A percentile compares a stretch with the other conserved stretches of the same genome.
Evolutionary conservation across 2,888 invertebrate genomes (phyloP).

Genomic region (Drosophila pegasa): DNA sequence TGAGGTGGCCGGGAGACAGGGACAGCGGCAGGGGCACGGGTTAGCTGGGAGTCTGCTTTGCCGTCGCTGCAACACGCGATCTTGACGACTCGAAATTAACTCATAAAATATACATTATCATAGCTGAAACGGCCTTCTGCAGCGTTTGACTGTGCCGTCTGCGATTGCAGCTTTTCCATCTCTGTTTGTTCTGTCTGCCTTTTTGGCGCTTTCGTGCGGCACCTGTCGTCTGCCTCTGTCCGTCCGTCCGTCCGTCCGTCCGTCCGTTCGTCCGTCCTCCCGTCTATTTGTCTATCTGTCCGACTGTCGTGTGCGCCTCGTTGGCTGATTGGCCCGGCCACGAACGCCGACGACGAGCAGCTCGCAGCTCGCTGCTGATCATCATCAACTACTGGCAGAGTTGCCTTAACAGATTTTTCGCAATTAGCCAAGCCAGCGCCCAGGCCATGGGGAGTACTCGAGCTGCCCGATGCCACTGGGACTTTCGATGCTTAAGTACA

Average conservation of each 20-base stretch:
- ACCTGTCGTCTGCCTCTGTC: constrained; percentile 67
- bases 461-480: constrained; percentile 35
- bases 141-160: constrained; percentile 17
- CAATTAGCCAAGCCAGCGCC: constrained; percentile 66
- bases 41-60: constrained; percentile 24
- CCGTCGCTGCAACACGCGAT: constrained; percentile 75
- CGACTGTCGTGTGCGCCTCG: constrained; percentile 30
- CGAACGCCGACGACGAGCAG: neutral
- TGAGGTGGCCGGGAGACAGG: constrained; percentile 60
- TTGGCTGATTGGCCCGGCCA: constrained; percentile 67
- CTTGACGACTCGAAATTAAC: constrained; percentile 70
- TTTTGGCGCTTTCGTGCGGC: constrained; percentile 79
- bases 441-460: constrained; percentile 55
- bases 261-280: constrained; percentile 9
- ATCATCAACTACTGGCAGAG: constrained; percentile 64
- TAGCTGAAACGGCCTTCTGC: constrained; percentile 53
- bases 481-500: constrained; percentile 46
- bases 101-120: constrained; percentile 81
- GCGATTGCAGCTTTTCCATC: constrained; percentile 31
- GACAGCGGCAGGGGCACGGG: constrained; percentile 6
- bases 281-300: no score
- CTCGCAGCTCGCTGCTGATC: constrained; percentile 16
- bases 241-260: neutral
- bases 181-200: constrained; percentile 69
- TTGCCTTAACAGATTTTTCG: constrained; percentile 77